These are phyloP conservation scores for Synaphobranchus kaupii DNA, from an alignment of 2,797 vertebrate genomes.

Conservation along the genomic window DNA sequence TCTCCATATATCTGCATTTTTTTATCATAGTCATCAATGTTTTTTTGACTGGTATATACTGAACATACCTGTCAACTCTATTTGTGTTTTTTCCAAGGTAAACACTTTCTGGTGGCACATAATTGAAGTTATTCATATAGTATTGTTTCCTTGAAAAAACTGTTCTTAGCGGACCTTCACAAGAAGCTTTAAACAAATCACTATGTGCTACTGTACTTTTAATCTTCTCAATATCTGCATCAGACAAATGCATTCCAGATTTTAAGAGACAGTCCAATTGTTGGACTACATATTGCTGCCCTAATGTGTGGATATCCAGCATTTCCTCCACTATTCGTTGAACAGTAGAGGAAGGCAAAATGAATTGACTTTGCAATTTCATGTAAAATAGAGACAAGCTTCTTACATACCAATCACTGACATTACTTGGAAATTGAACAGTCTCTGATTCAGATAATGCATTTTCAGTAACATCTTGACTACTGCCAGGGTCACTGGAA, in stretches of 20 bases:
- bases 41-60: constrained; percentile 9
- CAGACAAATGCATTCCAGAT: constrained; percentile 4
- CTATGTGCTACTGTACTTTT: too few species aligned
- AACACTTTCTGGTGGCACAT: background rate
- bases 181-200: constrained; percentile 14
- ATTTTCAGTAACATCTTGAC: too few species aligned
- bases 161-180: constrained; percentile 3
- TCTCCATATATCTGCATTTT: background rate
- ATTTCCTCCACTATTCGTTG: constrained; percentile 8
- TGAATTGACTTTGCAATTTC: background rate
- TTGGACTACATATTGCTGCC: background rate
- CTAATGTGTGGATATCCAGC: constrained; percentile 14
- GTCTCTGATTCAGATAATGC: too few species aligned
- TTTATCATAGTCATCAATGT: background rate
- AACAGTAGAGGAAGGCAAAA: background rate
- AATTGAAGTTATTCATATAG: too few species aligned
- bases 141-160: background rate
- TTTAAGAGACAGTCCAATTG: background rate
- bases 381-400: background rate
- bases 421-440: background rate
- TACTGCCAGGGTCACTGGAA: background rate
- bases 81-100: background rate
- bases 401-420: background rate
- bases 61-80: background rate
- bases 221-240: constrained; percentile 20